Base-by-base conservation (phyloP, 2,797 vertebrate genomes). In the Megalops cyprinoides region DNA sequence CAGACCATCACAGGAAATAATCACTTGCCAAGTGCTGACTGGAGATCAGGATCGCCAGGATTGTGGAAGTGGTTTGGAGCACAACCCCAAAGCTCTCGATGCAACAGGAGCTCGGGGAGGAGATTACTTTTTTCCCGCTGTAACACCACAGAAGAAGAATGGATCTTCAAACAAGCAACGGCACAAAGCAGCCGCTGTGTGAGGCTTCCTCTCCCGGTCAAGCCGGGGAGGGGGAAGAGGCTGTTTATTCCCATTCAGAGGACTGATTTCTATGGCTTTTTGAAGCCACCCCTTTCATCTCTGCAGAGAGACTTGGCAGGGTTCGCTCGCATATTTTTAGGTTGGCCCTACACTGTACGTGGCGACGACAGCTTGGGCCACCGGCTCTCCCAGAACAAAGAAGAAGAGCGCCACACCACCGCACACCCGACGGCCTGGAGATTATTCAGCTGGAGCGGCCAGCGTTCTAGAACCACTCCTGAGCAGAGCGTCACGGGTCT, bases 241-340 rank as follows among this genome's bases (percentile, higher is more conserved):
- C 67, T 73, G 31, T 71, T 55, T 73, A 79, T 56, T 37, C 48
- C n/a, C 67, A 55, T 73, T 71, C 34, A 53, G 49, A 10, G 23
- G 44, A 44, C 31, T 51, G 31, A 25, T 73, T 56, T 79, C 31
- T 79, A 18, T 14, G 31, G 44, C 6, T 55, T 42, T 79, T 71
- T 42, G 23, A 73, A 56, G 60, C 31, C 34, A 3, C 25, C 31
- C 5, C 42, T 62, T 62, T 42, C 65, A 69, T 69, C 65, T 69
- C 34, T 34, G 37, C 9, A 37, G 65, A 55, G 23, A 31, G 62
- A 25, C 8, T 46, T 79, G 78, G 34, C 49, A 79, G 37, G 67
- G 53, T 56, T 37, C 7, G 67, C 34, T 12, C 37, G 14, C 65
- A 39, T 79, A 51, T 34, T 55, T 37, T 20, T 28, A 3, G 5